These are phyloP conservation scores for Pelochelys cantorii DNA, from an alignment of 2,797 vertebrate species.

Conservation along the genomic window DNA sequence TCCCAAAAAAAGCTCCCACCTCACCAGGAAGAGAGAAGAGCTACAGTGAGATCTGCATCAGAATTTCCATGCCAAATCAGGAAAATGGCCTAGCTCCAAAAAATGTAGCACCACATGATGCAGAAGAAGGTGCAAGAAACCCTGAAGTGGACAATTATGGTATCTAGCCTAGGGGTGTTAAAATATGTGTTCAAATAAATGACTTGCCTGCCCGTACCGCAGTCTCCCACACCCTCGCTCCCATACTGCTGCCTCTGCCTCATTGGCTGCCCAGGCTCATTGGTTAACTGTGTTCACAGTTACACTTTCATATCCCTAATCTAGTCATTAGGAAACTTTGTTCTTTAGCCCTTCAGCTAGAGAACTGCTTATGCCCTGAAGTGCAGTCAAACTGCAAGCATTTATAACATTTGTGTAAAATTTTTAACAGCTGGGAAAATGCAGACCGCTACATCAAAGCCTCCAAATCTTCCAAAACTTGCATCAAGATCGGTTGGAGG, in stretches of 20 bases:
- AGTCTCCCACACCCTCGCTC: too few relatives aligned
- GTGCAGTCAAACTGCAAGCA: neutral
- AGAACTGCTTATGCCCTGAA: neutral
- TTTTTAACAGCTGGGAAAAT: constrained; percentile 64
- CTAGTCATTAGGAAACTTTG: neutral
- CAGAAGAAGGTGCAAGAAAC: neutral
- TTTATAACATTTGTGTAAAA: neutral
- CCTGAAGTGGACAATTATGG: neutral
- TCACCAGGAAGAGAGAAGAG: neutral
- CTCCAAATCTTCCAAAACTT: constrained; percentile 74
- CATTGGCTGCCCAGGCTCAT: too few relatives aligned
- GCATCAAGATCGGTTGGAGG: constrained; percentile 70
- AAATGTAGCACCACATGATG: neutral
- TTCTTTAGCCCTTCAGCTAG: neutral
- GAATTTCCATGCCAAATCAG: neutral
- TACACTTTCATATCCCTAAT: too few relatives aligned
- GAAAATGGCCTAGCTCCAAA: neutral
- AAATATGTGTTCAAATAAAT: too few relatives aligned
- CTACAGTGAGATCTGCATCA: neutral
- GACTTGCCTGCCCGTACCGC: too few relatives aligned
- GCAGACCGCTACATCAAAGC: constrained; percentile 72
- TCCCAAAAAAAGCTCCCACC: neutral
- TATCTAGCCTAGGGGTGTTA: neutral
- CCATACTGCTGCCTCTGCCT: too few relatives aligned
- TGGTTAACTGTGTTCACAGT: too few relatives aligned